Evolutionary conservation across 2,113 vertebrate species (phyloP).

Genomic region (Sylvia atricapilla): DNA sequence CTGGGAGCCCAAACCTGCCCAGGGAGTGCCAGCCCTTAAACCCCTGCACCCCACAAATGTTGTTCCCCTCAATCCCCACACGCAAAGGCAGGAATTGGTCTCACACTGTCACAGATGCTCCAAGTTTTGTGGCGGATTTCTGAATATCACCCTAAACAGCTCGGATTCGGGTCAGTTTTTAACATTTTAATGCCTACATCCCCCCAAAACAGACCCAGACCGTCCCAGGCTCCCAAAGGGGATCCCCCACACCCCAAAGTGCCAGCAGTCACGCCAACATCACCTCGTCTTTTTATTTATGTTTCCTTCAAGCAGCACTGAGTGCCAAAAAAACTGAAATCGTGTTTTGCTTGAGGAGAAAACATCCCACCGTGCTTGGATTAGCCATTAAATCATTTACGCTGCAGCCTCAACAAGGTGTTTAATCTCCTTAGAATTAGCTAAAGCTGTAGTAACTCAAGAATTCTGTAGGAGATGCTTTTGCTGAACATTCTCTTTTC

Average conservation of each 20-base stretch:
- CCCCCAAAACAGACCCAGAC: background rate
- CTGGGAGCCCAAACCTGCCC: rapidly evolving
- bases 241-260: rapidly evolving
- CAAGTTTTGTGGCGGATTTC: rapidly evolving
- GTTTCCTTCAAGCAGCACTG: background rate
- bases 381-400: constrained; percentile 3
- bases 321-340: background rate
- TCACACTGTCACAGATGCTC: rapidly evolving
- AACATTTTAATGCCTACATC: rapidly evolving
- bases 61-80: background rate
- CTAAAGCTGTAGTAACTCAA: background rate
- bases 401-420: background rate
- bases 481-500: background rate
- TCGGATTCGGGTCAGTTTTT: rapidly evolving
- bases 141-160: background rate
- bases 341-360: constrained; percentile 1
- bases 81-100: background rate
- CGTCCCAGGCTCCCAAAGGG: background rate
- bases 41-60: background rate
- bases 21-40: no score
- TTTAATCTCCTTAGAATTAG: background rate
- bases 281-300: background rate
- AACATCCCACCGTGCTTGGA: background rate
- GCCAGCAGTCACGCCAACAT: rapidly evolving
- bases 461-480: background rate